A percentile compares a stretch with the other conserved stretches of the same genome.
Conservation (phyloP, 2,888 invertebrate genomes). For the Ommatoiulus sabulosus region DNA sequence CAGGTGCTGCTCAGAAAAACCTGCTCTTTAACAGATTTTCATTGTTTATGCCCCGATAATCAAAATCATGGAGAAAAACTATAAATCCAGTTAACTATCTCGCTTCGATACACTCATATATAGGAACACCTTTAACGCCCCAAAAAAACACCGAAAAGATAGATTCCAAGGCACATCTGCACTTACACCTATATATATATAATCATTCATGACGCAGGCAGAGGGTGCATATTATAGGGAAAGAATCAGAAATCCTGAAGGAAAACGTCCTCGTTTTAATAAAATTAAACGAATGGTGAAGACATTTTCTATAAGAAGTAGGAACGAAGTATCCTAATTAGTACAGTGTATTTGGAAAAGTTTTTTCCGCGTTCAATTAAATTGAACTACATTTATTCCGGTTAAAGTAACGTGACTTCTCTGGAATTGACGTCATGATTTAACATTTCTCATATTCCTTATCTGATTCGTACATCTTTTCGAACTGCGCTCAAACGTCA, state of each 20-base stretch:
- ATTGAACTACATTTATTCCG: not conserved
- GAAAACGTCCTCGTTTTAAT: not conserved
- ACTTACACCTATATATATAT: not conserved
- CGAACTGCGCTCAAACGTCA: not conserved
- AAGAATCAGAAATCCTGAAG: not conserved
- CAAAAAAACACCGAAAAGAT: not conserved
- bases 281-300: not conserved
- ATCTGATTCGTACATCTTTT: not conserved
- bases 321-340: not conserved
- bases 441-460: not conserved
- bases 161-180: not conserved
- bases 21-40: conserved; percentile 43
- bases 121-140: not conserved
- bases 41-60: not conserved
- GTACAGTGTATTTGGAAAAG: not conserved
- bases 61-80: conserved; percentile 5
- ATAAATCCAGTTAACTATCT: not conserved
- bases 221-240: not conserved
- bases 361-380: not conserved
- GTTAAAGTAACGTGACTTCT: not conserved
- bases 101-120: not conserved
- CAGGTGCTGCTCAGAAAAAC: conserved; percentile 37
- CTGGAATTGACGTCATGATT: not conserved
- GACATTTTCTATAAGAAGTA: not conserved
- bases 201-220: not conserved